Evolutionary conservation across 2,113 vertebrate species (phyloP).

Genomic region (Passer domesticus): DNA sequence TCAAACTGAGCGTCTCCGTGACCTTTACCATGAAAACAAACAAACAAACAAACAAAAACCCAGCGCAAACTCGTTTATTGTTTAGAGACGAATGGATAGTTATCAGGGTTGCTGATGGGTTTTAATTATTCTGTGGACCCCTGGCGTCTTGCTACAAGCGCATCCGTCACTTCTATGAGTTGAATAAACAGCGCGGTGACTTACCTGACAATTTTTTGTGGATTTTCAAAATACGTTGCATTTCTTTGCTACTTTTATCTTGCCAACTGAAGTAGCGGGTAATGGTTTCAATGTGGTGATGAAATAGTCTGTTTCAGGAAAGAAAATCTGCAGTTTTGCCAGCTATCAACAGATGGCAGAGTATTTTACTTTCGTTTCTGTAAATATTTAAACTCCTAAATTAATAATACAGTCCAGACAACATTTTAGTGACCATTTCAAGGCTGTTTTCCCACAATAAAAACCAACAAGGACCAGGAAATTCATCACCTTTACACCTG

Average conservation of each 20-base stretch:
- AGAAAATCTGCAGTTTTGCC: not conserved
- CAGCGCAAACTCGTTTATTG: not conserved
- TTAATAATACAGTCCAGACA: not conserved
- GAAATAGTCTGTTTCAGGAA: not conserved
- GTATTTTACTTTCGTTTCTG: not conserved
- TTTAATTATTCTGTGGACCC: not conserved
- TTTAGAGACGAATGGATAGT: not conserved
- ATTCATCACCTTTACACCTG: not conserved
- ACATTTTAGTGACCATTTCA: not conserved
- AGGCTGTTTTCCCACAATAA: not conserved
- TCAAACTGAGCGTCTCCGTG: too few species aligned
- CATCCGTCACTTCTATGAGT: accelerated
- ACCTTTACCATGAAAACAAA: not conserved
- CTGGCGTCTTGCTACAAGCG: too few species aligned
- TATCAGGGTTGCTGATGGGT: not conserved
- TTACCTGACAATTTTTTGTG: accelerated
- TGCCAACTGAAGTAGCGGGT: not conserved
- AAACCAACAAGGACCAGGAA: not conserved
- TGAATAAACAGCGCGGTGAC: not conserved
- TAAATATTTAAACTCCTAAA: not conserved
- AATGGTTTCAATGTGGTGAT: not conserved
- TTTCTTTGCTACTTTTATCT: not conserved
- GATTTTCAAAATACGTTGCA: not conserved
- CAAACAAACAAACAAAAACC: accelerated
- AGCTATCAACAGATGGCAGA: not conserved